Conservation (phyloP, 92 coral and sea anemone genomes). For the Montipora capitata region DNA sequence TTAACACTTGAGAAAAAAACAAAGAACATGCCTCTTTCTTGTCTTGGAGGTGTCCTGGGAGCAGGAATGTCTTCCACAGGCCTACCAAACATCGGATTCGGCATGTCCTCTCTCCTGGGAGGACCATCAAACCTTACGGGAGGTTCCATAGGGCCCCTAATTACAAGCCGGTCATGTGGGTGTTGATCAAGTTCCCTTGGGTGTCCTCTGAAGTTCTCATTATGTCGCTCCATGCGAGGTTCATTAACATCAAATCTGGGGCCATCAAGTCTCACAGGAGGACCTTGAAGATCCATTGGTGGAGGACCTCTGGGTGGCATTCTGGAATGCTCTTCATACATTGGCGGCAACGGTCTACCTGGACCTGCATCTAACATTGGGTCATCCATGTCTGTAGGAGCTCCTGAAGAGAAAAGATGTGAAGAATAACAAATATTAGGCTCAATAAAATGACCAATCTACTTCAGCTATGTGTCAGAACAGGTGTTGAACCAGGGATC, state of each 20-base stretch:
- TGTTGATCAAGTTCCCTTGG: slow-evolving; percentile 61
- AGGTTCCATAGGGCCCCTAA: slow-evolving; percentile 25
- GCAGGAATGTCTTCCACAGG: not conserved
- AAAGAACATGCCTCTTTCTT: slow-evolving; percentile 18
- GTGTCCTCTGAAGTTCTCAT: slow-evolving; percentile 66
- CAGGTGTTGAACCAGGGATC: too few species aligned
- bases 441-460: too few species aligned
- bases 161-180: slow-evolving; percentile 26
- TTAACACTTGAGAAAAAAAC: not conserved
- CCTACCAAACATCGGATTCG: slow-evolving; percentile 16
- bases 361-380: slow-evolving; percentile 58
- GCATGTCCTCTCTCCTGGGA: slow-evolving; percentile 34
- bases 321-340: slow-evolving; percentile 49
- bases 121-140: slow-evolving; percentile 30
- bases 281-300: slow-evolving; percentile 62
- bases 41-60: slow-evolving; percentile 51
- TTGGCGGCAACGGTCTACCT: slow-evolving; percentile 41
- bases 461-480: too few species aligned
- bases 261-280: slow-evolving; percentile 45
- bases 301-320: slow-evolving; percentile 54
- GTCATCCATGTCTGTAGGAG: slow-evolving; percentile 45
- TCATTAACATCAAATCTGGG: slow-evolving; percentile 46
- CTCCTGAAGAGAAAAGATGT: slow-evolving; percentile 4
- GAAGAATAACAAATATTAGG: not conserved
- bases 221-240: slow-evolving; percentile 43